Conservation (phyloP, 92 coral and sea anemone species). For the Actinostola sp. region DNA sequence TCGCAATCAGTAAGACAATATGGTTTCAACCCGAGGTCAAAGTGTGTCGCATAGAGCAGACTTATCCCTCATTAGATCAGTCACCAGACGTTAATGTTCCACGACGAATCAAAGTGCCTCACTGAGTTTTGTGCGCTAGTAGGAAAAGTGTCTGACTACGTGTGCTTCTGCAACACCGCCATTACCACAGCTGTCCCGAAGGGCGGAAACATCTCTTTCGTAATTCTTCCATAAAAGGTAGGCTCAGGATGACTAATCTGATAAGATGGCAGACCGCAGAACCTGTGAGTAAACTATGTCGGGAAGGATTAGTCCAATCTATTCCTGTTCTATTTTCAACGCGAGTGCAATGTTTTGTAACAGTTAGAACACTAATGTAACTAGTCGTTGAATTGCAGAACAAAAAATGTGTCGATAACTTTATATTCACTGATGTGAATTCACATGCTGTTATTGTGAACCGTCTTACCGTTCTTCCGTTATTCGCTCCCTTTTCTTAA, state of each 20-base stretch:
- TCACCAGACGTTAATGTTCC: too few species aligned
- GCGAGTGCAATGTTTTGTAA: background rate
- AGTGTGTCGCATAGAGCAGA: conserved; percentile 10
- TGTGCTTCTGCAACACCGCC: background rate
- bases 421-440: too few species aligned
- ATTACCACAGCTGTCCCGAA: conserved; percentile 1
- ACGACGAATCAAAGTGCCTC: too few species aligned
- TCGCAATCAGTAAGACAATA: too few species aligned
- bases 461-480: too few species aligned
- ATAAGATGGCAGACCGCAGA: background rate
- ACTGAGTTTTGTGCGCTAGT: too few species aligned
- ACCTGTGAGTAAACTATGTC: background rate
- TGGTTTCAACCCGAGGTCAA: conserved; percentile 7
- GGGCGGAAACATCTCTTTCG: background rate
- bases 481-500: too few species aligned
- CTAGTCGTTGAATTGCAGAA: too few species aligned
- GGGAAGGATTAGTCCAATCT: background rate
- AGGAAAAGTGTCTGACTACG: too few species aligned
- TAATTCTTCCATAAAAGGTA: conserved; percentile 18
- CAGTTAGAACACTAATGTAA: background rate
- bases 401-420: too few species aligned
- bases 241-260: conserved; percentile 3
- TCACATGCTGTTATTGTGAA: too few species aligned
- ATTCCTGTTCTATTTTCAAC: conserved; percentile 2
- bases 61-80: background rate